These are phyloP conservation scores for Podilymbus podiceps DNA, from an alignment of 2,113 vertebrate species.

Conservation along the genomic window DNA sequence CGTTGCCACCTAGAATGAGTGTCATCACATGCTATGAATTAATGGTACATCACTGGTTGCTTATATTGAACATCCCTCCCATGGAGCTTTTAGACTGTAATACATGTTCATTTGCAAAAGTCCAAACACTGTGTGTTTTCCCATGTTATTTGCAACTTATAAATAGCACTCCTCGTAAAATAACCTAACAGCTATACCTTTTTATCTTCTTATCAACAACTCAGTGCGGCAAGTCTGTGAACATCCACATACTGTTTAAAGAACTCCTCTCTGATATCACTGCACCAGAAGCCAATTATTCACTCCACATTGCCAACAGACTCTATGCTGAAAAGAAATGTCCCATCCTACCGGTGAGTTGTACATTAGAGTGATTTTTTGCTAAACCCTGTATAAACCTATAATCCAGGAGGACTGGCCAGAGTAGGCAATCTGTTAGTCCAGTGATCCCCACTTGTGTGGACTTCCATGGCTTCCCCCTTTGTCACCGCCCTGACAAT, in stretches of 20 bases:
- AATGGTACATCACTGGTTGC: not conserved
- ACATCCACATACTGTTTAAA: conserved; percentile 26
- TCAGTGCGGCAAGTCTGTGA: conserved; percentile 40
- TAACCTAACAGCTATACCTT: not conserved
- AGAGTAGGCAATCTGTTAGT: not conserved
- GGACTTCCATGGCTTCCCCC: not conserved
- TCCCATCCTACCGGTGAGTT: conserved; percentile 51
- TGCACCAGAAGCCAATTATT: not conserved
- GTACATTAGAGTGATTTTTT: not conserved
- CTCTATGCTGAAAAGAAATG: conserved; percentile 39
- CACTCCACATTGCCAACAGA: conserved; percentile 32
- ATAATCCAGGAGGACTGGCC: not conserved
- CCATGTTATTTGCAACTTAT: not conserved
- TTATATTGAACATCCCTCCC: not conserved
- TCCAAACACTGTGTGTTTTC: not conserved
- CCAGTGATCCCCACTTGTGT: not conserved
- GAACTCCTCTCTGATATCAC: conserved; percentile 27
- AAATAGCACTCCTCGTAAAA: not conserved
- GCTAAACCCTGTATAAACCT: not conserved
- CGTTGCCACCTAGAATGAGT: not conserved
- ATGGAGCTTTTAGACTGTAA: not conserved
- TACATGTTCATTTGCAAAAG: not conserved
- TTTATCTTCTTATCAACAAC: not conserved
- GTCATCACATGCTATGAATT: not conserved
- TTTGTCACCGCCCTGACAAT: not conserved